Conservation (phyloP, 2,113 vertebrate species). For the Prionailurus viverrinus region DNA sequence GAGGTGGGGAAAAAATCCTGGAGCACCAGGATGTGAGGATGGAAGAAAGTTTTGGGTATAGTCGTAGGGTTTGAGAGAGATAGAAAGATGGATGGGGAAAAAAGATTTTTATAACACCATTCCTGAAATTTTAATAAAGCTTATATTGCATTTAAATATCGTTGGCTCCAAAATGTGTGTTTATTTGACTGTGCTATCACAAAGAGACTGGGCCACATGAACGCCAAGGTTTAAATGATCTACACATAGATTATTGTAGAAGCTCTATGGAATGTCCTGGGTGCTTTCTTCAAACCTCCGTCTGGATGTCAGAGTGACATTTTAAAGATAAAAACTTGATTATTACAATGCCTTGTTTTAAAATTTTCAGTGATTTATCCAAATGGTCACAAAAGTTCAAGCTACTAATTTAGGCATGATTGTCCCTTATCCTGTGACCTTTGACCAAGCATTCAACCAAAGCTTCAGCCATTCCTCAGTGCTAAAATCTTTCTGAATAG, state of each 20-base stretch:
- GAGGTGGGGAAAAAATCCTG: background rate
- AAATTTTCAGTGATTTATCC: background rate
- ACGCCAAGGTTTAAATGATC: background rate
- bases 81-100: background rate
- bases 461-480: background rate
- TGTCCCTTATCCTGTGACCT: background rate
- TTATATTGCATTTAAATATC: background rate
- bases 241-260: background rate
- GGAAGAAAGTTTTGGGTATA: background rate
- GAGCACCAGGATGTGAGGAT: background rate
- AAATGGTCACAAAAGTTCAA: background rate
- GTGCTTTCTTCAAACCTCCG: background rate
- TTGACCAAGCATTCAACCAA: background rate
- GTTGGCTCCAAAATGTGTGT: background rate
- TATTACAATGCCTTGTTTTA: background rate
- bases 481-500: background rate
- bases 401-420: background rate
- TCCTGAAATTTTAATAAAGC: background rate
- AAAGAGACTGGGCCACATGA: background rate
- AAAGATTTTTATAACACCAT: background rate
- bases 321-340: slow-evolving; percentile 6
- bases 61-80: background rate
- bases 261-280: background rate
- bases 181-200: background rate
- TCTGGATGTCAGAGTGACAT: background rate